Evolutionary conservation across 1,140 invertebrate species (phyloP), one percentile per base, ranked within the genome.

Genomic region (Pomacea maculata): DNA sequence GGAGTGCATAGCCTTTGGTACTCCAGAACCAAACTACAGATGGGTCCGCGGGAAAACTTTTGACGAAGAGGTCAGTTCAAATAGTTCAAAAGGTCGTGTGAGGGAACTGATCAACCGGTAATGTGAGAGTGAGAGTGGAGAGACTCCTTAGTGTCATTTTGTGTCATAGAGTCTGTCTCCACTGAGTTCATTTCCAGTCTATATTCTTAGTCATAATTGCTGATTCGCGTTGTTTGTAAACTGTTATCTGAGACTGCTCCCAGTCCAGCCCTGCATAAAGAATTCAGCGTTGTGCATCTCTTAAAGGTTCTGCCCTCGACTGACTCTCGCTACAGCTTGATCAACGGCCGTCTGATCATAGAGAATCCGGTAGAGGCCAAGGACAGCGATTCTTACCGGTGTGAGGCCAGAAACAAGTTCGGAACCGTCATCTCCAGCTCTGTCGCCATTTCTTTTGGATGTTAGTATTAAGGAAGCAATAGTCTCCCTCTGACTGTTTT

Each of bases 341-440:
- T 96, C 87, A 97, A 97, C 84, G 97, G 97, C 68, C 95, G 95
- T 79, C 91, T 99, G 2, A 97, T 97, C 80, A 98, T 99, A 82
- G 94, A 96, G 87, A 93, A 94, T 85, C 97, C 97, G 15, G 55
- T 70, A 25, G 94, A 95, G 83, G 81, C 85, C 57, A 83, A 86
- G 45, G 97, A 99, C 89, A 93, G 95, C 89, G 96, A 96, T 19
- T 94, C 94, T 45, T 99, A 98, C 92, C 96, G 98, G 89, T 99
- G 98, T 87, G 95, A 95, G 84, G 97, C 97, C 15, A 93, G 93
- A 15, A 99, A 99, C 91, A 94, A 94, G 86, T 99, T 94, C 93
- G 98, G 98, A 25, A 95, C 94, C 0, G 95, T 99, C 72, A 93
- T 96, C 12, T 98, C 97, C 12, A 95, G 97, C 90, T 97, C 95